phyloP scores from a whole-genome alignment of 2,888 invertebrate species.

The Brachyptera putata region DNA sequence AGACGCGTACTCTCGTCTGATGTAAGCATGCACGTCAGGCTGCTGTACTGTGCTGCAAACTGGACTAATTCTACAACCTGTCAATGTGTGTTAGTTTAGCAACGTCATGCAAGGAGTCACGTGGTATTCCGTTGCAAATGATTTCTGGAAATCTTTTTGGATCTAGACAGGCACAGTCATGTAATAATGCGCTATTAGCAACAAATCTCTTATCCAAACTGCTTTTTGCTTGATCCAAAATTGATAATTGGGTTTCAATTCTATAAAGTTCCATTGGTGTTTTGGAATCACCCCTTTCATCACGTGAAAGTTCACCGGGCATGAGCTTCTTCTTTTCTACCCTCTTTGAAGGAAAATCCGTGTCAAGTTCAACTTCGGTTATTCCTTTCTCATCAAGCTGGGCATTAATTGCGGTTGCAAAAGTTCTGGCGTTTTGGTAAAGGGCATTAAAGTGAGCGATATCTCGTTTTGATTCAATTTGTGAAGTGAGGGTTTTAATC shows the following conservation, averaged over 20 bases:
- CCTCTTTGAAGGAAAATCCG: neutral
- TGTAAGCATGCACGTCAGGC: neutral
- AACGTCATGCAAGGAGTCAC: neutral
- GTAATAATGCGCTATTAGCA: neutral
- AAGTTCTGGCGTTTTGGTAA: neutral
- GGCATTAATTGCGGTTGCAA: neutral
- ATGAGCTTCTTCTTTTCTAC: neutral
- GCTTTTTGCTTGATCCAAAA: neutral
- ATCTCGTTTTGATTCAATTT: neutral
- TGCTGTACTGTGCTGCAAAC: neutral
- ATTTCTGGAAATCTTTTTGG: neutral
- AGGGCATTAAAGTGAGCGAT: neutral
- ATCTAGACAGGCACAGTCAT: neutral
- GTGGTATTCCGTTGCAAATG: neutral
- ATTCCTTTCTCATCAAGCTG: neutral
- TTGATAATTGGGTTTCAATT: neutral
- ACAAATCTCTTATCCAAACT: neutral
- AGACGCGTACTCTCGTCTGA: too few species aligned
- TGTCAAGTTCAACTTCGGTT: neutral
- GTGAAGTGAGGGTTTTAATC: neutral
- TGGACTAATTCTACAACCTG: neutral
- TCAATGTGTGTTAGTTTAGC: neutral
- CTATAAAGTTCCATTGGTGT: neutral
- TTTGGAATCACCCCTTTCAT: neutral
- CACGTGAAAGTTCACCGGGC: neutral